A percentile compares a stretch with the other conserved stretches of the same genome.
These are phyloP conservation scores for Clepsis dumicolana DNA, from an alignment of 2,888 invertebrate species.

Conservation along the genomic window DNA sequence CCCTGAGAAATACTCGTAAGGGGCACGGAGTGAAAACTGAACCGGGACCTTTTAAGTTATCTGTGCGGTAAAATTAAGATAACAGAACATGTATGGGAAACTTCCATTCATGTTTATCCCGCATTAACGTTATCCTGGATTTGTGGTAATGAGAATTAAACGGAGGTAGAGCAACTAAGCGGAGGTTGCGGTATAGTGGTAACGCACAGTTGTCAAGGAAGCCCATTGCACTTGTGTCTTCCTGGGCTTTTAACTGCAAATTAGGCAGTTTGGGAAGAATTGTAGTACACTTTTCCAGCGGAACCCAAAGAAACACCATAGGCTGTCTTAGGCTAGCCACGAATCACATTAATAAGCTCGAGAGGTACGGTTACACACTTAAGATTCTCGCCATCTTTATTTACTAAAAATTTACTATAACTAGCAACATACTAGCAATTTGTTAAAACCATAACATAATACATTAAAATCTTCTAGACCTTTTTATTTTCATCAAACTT, in stretches of 20 bases:
- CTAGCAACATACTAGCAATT: too few species aligned
- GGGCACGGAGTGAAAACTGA: slow-evolving; percentile 4
- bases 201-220: neutral
- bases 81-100: slow-evolving; percentile 46
- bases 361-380: too few species aligned
- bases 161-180: neutral
- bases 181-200: slow-evolving; percentile 3
- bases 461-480: neutral
- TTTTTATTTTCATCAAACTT: neutral
- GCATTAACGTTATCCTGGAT: slow-evolving; percentile 50
- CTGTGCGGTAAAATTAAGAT: slow-evolving; percentile 41
- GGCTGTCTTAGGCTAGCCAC: too few species aligned
- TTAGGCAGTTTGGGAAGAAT: too few species aligned
- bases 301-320: too few species aligned
- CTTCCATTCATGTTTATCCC: slow-evolving; percentile 46
- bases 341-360: too few species aligned
- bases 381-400: too few species aligned
- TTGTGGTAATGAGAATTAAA: slow-evolving; percentile 35
- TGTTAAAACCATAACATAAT: too few species aligned
- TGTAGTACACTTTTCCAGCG: too few species aligned
- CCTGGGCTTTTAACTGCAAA: neutral
- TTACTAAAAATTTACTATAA: too few species aligned
- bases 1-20: slow-evolving; percentile 27
- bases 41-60: slow-evolving; percentile 23
- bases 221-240: neutral